Evolutionary conservation across 2,113 vertebrate species (phyloP).

Genomic region (Otocyon megalotis): DNA sequence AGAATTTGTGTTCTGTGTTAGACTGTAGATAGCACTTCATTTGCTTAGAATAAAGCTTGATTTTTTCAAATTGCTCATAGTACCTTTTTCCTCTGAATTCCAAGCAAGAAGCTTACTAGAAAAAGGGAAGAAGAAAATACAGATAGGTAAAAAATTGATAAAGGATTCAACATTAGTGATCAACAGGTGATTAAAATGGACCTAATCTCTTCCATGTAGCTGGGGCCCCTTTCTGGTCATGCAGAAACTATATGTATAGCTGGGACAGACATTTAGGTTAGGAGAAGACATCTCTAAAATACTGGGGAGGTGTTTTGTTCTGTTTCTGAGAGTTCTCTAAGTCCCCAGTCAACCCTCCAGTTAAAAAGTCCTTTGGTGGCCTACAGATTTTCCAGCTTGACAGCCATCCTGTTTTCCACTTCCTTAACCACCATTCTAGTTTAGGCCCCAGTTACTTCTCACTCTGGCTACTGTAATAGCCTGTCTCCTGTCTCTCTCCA

Average conservation of each 20-base stretch:
- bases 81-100: conserved; percentile 11
- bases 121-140: not conserved
- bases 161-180: not conserved
- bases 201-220: not conserved
- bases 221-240: not conserved
- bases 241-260: not conserved
- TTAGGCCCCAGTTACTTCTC: not conserved
- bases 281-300: not conserved
- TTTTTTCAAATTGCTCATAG: conserved; percentile 30
- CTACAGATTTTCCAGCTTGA: not conserved
- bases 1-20: not conserved
- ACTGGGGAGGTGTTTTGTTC: not conserved
- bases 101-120: not conserved
- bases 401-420: not conserved
- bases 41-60: conserved; percentile 23
- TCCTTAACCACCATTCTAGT: not conserved
- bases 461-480: not conserved
- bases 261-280: not conserved
- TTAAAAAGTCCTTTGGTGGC: not conserved
- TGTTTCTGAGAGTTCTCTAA: not conserved
- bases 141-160: not conserved
- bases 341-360: not conserved
- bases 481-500: not conserved
- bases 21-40: not conserved
- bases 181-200: not conserved